Base-by-base conservation (phyloP, 2,888 invertebrate genomes). In the Cynaeus angustus region DNA sequence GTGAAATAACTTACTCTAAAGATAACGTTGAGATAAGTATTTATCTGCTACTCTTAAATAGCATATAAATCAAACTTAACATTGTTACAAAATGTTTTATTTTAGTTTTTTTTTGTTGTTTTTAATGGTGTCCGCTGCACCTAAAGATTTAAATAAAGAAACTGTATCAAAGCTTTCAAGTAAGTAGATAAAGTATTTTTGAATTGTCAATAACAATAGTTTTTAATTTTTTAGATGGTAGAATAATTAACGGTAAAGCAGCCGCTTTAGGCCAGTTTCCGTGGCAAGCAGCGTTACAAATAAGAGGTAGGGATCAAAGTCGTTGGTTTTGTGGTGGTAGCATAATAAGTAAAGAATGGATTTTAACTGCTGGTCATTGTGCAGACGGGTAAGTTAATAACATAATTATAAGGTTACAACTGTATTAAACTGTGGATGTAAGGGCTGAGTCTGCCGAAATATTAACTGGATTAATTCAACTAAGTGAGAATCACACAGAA, bases 261-360 rank as follows among this genome's bases (percentile, higher is more conserved):
- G 61, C 61, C 3, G 9, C 14, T 7, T 10, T 43, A 5, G 48
- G 33, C 4, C 61, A 61, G 12, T 61, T 61, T 48, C 61, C 61
- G 7, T 61, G 61, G 61, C 61, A 61, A 48, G 61, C 28, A 33
- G 46, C 43, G 1, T 8, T 61, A 10, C 14, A 5, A 3, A 10
- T 38, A 6, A 26, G 3, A 16, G 30, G 6, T n/a, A 6, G 5
- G 16, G 37, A 38, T 16, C 5, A 5, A 6, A n/a, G 9, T 45
- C 9, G 8, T 45, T 59, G 16, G 21, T 46, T 9, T 12, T 59
- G 59, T 38, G 46, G 59, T n/a, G 59, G 59, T 45, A 28, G 16
- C 30, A 13, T 59, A 59, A 59, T 59, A 4, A 38, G 16, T n/a
- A 6, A 37, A 37, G 37, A 55, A 33, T 55, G 55, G 55, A 55